These are phyloP conservation scores for Epistrophe eligans DNA, from an alignment of 2,888 invertebrate genomes.

Conservation along the genomic window DNA sequence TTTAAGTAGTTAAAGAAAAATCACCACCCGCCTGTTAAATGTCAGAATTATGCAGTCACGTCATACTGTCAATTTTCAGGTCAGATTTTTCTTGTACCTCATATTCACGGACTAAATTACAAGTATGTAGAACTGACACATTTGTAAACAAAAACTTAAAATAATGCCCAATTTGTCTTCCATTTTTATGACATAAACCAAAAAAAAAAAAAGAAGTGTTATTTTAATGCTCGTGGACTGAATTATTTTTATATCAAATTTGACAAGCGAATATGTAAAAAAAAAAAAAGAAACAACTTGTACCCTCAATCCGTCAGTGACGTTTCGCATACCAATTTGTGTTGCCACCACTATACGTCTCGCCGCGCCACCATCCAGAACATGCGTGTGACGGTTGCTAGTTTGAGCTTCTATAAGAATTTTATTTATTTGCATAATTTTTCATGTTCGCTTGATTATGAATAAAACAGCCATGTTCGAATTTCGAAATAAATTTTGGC, in stretches of 20 bases:
- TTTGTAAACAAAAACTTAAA: constrained; percentile 68
- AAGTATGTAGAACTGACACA: constrained; percentile 40
- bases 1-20: constrained; percentile 7
- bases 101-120: constrained; percentile 40
- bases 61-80: constrained; percentile 10
- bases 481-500: constrained; percentile 72
- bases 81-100: constrained; percentile 13
- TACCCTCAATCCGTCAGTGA: constrained; percentile 67
- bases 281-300: constrained; percentile 6
- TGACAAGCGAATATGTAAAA: constrained; percentile 51
- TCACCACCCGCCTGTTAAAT: constrained; percentile 33
- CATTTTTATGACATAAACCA: constrained; percentile 54
- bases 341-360: background rate
- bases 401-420: background rate
- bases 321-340: constrained; percentile 68
- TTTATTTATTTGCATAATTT: constrained; percentile 52
- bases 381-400: background rate
- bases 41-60: constrained; percentile 32
- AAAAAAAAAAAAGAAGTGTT: constrained; percentile 4
- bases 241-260: constrained; percentile 57
- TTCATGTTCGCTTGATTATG: constrained; percentile 37
- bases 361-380: background rate
- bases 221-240: constrained; percentile 42
- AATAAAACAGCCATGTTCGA: constrained; percentile 55
- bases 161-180: constrained; percentile 57